Evolutionary conservation across 2,113 vertebrate species (phyloP).

Genomic region (Cervus canadensis): DNA sequence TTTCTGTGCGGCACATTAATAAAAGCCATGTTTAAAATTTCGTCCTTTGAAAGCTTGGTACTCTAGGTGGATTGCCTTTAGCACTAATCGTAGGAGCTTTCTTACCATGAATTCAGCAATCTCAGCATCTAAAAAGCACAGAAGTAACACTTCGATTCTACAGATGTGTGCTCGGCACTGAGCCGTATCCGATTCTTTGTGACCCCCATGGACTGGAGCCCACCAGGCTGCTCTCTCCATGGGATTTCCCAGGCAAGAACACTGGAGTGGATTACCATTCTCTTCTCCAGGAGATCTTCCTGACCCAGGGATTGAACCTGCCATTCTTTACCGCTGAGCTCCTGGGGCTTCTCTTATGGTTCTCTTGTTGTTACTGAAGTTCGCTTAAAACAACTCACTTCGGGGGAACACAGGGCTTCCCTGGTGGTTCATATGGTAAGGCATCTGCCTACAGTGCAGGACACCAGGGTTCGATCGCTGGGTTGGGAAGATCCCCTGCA

Average conservation of each 20-base stretch:
- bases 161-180: background rate
- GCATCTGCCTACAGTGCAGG: background rate
- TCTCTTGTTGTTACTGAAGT: background rate
- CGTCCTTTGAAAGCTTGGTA: background rate
- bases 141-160: background rate
- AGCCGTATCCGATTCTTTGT: background rate
- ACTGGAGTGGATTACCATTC: background rate
- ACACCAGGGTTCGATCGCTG: background rate
- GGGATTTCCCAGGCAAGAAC: background rate
- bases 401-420: background rate
- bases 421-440: background rate
- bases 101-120: background rate
- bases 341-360: background rate
- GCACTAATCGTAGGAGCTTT: background rate
- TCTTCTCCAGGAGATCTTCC: background rate
- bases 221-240: background rate
- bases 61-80: background rate
- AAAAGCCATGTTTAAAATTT: conserved; percentile 28
- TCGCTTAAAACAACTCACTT: background rate
- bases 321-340: background rate
- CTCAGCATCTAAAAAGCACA: background rate
- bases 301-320: background rate
- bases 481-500: background rate
- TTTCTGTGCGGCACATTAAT: conserved; percentile 32
- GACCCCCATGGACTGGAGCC: background rate